Evolutionary conservation across 2,888 invertebrate species (phyloP).

Genomic region (Melieria crassipennis): DNA sequence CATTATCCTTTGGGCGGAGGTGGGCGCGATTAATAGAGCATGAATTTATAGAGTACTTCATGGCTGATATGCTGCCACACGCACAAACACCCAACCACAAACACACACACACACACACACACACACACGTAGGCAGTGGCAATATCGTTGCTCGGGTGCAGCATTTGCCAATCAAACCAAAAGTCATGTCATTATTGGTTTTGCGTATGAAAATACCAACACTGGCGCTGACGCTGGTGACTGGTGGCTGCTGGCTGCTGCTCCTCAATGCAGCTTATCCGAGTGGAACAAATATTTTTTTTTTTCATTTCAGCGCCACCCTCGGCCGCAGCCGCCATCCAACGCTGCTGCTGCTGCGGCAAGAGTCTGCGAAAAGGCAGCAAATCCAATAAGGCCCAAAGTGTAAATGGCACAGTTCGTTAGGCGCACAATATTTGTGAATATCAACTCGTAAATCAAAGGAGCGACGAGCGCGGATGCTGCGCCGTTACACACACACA

Average conservation of each 20-base stretch:
- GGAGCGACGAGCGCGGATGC: not conserved
- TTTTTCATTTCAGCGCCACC: not conserved
- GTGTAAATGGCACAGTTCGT: slow-evolving; percentile 63
- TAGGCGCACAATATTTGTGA: slow-evolving; percentile 47
- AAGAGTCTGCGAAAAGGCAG: not conserved
- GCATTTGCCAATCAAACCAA: slow-evolving; percentile 57
- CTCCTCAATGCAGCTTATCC: slow-evolving; percentile 52
- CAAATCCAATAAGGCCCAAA: slow-evolving; percentile 51
- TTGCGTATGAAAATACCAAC: slow-evolving; percentile 35
- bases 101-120: slow-evolving; percentile 20
- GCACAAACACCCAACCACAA: slow-evolving; percentile 1
- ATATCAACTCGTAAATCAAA: slow-evolving; percentile 29
- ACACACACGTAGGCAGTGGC: slow-evolving; percentile 15
- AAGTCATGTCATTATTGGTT: slow-evolving; percentile 62
- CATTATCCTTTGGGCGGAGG: slow-evolving; percentile 20
- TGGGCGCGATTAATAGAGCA: slow-evolving; percentile 56
- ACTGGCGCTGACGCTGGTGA: not conserved
- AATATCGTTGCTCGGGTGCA: slow-evolving; percentile 18
- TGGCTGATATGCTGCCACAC: slow-evolving; percentile 14
- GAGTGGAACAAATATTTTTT: slow-evolving; percentile 55
- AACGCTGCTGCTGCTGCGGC: not conserved
- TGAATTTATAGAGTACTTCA: slow-evolving; percentile 47
- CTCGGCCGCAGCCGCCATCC: slow-evolving; percentile 17
- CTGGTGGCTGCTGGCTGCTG: not conserved
- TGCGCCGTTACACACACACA: not conserved